Base-by-base conservation (phyloP, 2,797 vertebrate genomes). In the Acanthopagrus latus region DNA sequence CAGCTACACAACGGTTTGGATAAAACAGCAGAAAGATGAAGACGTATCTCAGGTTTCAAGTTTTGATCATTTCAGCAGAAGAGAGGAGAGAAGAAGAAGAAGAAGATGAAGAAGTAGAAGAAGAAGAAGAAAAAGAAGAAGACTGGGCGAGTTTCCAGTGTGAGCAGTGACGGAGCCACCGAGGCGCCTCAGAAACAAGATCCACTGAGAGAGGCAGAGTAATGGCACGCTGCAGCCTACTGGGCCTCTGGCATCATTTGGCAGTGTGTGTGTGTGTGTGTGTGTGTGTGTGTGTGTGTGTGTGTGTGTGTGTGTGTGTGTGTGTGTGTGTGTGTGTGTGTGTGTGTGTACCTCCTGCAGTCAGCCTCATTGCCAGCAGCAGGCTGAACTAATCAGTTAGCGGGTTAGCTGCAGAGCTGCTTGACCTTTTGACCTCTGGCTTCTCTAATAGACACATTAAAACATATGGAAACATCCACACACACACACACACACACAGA, bases 311-410 rank as follows among this genome's bases (percentile, higher is more conserved):
- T 57, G 43, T 62, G 70, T 74, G 51, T 64, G 71, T 44, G 58
- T 58, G 46, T 76, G 55, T 62, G 47, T 54, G 63, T 69, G 51
- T 55, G 57, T 71, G 55, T 71, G 43, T 76, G 71, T 64, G 64
- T 69, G 70, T 63, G 63, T 67, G 70, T 81, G 25, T 51, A 21
- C 56, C 54, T 82, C 80, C 84, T 64, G 46, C 84, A 69, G 79
- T 78, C 77, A 59, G 80, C 52, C 72, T 74, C 10, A 13, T n/a
- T 81, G 78, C 66, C 76, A 80, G 71, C 87, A 85, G 74, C 72
- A 75, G 78, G 75, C 82, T 76, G 85, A 85, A 86, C 88, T 87
- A 84, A 86, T 85, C 83, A 68, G 74, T 86, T 80, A 74, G 76
- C 25, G 67, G 6, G 78, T 81, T 76, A 79, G 80, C 82, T 44